phyloP scores from a whole-genome alignment of 2,888 invertebrate genomes.

The Kuschelorhynchus macadamiae region DNA sequence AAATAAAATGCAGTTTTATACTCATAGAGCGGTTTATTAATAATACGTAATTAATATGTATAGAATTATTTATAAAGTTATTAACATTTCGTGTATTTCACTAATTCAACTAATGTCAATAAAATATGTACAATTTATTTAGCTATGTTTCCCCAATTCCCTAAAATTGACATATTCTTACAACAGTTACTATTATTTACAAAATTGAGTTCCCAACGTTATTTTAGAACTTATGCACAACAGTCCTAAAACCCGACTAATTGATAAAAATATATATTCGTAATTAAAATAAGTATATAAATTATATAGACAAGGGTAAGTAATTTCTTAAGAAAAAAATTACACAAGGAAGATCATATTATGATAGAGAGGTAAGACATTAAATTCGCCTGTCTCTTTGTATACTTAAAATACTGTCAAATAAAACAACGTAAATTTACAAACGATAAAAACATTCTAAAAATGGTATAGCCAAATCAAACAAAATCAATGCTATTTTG shows the following conservation, averaged over 20 bases:
- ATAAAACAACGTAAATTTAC: slow-evolving; percentile 16
- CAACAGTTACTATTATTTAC: slow-evolving; percentile 68
- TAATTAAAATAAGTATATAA: slow-evolving; percentile 63
- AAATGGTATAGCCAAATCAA: slow-evolving; percentile 20
- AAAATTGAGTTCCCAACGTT: slow-evolving; percentile 46
- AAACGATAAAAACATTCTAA: slow-evolving; percentile 33
- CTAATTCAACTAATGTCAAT: slow-evolving; percentile 73
- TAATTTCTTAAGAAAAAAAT: slow-evolving; percentile 46
- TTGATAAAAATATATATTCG: slow-evolving; percentile 60
- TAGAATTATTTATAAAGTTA: slow-evolving; percentile 71
- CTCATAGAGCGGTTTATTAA: slow-evolving; percentile 68
- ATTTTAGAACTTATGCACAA: slow-evolving; percentile 60
- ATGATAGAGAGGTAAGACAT: slow-evolving; percentile 32
- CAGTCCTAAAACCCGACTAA: slow-evolving; percentile 65
- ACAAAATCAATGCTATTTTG: slow-evolving; percentile 47
- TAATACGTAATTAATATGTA: slow-evolving; percentile 70
- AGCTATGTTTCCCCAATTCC: slow-evolving; percentile 75
- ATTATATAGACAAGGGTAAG: slow-evolving; percentile 55
- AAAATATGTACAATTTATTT: slow-evolving; percentile 72
- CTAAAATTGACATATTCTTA: slow-evolving; percentile 81
- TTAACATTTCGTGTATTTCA: slow-evolving; percentile 68
- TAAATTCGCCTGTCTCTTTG: slow-evolving; percentile 39
- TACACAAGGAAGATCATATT: slow-evolving; percentile 41
- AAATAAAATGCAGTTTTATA: slow-evolving; percentile 47
- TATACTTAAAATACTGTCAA: slow-evolving; percentile 43